These are phyloP conservation scores for Sialia sialis DNA, from an alignment of 2,113 vertebrate genomes.

Conservation along the genomic window DNA sequence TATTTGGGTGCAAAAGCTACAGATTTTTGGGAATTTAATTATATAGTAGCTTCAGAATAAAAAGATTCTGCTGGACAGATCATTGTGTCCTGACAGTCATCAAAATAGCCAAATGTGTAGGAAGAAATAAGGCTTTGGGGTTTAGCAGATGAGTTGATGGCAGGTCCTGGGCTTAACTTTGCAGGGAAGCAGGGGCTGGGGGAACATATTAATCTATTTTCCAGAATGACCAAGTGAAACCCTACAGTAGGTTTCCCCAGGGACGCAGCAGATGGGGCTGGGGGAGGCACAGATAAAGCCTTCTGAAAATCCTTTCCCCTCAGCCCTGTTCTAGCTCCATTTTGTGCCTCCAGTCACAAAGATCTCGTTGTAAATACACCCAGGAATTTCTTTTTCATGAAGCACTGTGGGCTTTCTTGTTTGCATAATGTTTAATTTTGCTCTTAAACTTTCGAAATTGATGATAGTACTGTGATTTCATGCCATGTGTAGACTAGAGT, in stretches of 20 bases:
- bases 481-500: neutral
- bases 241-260: neutral
- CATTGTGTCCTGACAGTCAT: neutral
- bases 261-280: neutral
- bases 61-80: neutral
- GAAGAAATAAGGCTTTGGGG: neutral
- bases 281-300: neutral
- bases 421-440: neutral
- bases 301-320: neutral
- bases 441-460: neutral
- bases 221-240: neutral
- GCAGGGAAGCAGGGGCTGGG: neutral
- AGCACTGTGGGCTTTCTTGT: neutral
- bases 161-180: neutral
- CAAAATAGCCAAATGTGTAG: neutral
- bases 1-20: neutral
- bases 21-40: neutral
- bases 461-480: neutral
- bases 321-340: neutral
- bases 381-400: neutral
- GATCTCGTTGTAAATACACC: accelerated
- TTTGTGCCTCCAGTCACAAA: neutral
- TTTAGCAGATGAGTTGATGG: neutral
- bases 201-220: neutral
- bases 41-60: neutral